Conservation (phyloP, 1,140 invertebrate genomes). For the Sweltsa coloradensis region DNA sequence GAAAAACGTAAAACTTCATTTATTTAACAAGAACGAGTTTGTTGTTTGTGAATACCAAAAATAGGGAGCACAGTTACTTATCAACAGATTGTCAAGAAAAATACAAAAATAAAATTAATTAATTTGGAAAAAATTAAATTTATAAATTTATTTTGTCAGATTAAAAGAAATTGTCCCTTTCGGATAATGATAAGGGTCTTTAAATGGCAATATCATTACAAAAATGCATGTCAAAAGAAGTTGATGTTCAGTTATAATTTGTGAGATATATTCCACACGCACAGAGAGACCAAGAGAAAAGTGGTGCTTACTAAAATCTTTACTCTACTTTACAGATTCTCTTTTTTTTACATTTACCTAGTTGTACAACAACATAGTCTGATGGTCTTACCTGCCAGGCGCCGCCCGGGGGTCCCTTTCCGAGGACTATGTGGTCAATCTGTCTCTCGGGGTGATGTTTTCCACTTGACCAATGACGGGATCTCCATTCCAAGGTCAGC, state of each 20-base stretch:
- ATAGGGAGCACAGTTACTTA: too few species aligned
- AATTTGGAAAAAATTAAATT: background rate
- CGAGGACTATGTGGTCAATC: constrained; percentile 72
- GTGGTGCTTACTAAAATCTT: too few species aligned
- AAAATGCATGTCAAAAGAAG: too few species aligned
- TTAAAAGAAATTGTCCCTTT: too few species aligned
- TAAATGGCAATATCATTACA: too few species aligned
- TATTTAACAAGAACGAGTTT: background rate
- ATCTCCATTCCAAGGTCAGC: constrained; percentile 75
- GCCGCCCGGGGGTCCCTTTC: constrained; percentile 67
- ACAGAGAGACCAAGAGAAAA: background rate
- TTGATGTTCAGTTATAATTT: background rate
- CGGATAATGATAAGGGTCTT: too few species aligned
- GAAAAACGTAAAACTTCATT: constrained; percentile 14
- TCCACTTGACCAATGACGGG: constrained; percentile 61
- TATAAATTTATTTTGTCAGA: background rate
- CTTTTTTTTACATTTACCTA: too few species aligned
- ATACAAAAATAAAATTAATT: too few species aligned
- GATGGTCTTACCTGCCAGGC: constrained; percentile 76
- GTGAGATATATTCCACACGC: background rate
- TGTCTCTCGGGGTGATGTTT: constrained; percentile 38
- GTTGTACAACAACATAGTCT: too few species aligned
- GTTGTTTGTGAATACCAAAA: too few species aligned
- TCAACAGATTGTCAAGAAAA: too few species aligned
- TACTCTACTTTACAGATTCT: too few species aligned